These are phyloP conservation scores for Drosophila pseudotalamancana DNA, from an alignment of 2,888 invertebrate species.

Conservation along the genomic window DNA sequence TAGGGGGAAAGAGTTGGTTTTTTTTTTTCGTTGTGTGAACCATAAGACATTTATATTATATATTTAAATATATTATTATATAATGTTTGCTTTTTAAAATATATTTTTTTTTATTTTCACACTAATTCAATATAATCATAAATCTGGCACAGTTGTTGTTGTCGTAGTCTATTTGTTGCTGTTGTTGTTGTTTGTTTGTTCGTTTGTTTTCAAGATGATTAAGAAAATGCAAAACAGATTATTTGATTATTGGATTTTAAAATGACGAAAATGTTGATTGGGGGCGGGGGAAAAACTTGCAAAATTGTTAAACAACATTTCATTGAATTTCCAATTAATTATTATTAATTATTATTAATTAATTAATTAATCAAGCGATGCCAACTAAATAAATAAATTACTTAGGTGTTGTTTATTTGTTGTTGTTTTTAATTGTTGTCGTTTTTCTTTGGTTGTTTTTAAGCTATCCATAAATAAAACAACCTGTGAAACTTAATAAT, in stretches of 20 bases:
- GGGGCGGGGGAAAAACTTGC: constrained; percentile 45
- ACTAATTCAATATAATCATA: constrained; percentile 22
- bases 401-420: constrained; percentile 27
- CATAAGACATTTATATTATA: constrained; percentile 83
- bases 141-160: constrained; percentile 49
- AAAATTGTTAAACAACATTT: constrained; percentile 24
- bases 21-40: constrained; percentile 68
- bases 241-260: no score
- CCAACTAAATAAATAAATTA: constrained; percentile 68
- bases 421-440: constrained; percentile 14
- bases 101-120: constrained; percentile 26
- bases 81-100: constrained; percentile 20
- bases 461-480: constrained; percentile 17
- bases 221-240: constrained; percentile 71
- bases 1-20: constrained; percentile 12
- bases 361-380: constrained; percentile 79
- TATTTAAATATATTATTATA: constrained; percentile 24
- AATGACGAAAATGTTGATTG: constrained; percentile 39
- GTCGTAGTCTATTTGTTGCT: constrained; percentile 12
- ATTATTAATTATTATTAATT: constrained; percentile 39
- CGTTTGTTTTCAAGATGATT: constrained; percentile 32
- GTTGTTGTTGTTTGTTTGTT: constrained; percentile 21
- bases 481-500: constrained; percentile 7
- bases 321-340: constrained; percentile 24
- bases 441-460: constrained; percentile 9